phyloP scores from a whole-genome alignment of 2,113 vertebrate species.

The Meles meles region DNA sequence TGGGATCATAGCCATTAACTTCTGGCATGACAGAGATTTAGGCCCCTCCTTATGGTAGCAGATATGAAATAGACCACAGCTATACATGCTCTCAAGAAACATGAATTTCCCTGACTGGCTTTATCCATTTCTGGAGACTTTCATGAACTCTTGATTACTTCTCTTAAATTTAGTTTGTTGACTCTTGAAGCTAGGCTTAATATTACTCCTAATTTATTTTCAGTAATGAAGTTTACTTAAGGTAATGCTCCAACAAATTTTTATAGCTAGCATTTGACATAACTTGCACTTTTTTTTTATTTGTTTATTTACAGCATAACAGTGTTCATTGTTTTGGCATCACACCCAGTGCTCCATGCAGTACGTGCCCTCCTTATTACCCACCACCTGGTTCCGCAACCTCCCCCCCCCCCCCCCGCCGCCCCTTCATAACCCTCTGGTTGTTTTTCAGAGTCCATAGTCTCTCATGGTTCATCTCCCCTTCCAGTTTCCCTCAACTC shows the following conservation, averaged over 20 bases:
- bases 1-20: neutral
- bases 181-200: neutral
- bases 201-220: constrained; percentile 22
- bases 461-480: too few species aligned
- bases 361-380: too few species aligned
- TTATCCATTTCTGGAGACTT: neutral
- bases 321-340: too few species aligned
- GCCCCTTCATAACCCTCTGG: too few species aligned
- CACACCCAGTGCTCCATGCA: too few species aligned
- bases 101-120: neutral
- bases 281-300: neutral
- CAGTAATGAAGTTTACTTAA: neutral
- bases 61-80: neutral
- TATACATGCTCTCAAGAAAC: neutral
- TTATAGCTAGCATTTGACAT: neutral
- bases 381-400: too few species aligned
- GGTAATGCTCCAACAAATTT: neutral
- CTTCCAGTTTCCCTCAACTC: too few species aligned
- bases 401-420: too few species aligned
- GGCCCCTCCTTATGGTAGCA: too few species aligned
- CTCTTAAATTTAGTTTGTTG: neutral
- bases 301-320: too few species aligned
- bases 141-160: neutral
- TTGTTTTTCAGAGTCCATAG: too few species aligned
- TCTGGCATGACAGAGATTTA: neutral